Evolutionary conservation across 2,888 invertebrate genomes (phyloP), one percentile per base, ranked within the genome.

Genomic region (Therioaphis trifolii): DNA sequence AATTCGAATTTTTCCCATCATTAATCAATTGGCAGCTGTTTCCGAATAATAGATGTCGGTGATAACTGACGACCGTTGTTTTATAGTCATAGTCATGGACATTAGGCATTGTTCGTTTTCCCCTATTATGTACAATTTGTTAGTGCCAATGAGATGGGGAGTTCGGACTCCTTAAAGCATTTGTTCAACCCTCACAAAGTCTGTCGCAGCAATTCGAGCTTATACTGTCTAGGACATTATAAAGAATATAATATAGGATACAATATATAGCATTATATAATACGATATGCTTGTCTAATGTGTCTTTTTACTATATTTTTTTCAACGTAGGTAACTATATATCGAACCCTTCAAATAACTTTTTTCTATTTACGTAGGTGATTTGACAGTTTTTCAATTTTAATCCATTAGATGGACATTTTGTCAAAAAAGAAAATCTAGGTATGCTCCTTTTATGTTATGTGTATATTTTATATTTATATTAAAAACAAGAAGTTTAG

Each of bases 101-200:
- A 21, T 46, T 63, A 46, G 46, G 29, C 46, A 61, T 76, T 76
- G 76, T 77, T 77, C 29, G 49, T 35, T 49, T 49, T 49, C 77
- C 77, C 49, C 35, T 66, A 49, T 66, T 49, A 21, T 11, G 12
- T 24, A 77, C 35, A 77, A 77, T 66, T 77, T 77, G 66, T 77
- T 35, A 21, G 35, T 49, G 66, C 15, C 7, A 49, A 77, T 63
- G 63, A 43, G 29, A 43, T 61, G 43, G 43, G 61, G 46, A 27
- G 61, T 15, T 35, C n/a, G 14, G 75, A 61, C 43, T 43, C 27
- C 27, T 24, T 43, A 27, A n/a, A 75, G n/a, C 40, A 61, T 75
- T 69, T 52, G 46, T 63, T 21, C 29, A 18, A 66, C 77, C 66
- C 66, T 77, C 77, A n/a, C 35, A 49, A 77, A 77, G 49, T 77